phyloP scores from a whole-genome alignment of 2,797 vertebrate species.

The Buceros bicornis region DNA sequence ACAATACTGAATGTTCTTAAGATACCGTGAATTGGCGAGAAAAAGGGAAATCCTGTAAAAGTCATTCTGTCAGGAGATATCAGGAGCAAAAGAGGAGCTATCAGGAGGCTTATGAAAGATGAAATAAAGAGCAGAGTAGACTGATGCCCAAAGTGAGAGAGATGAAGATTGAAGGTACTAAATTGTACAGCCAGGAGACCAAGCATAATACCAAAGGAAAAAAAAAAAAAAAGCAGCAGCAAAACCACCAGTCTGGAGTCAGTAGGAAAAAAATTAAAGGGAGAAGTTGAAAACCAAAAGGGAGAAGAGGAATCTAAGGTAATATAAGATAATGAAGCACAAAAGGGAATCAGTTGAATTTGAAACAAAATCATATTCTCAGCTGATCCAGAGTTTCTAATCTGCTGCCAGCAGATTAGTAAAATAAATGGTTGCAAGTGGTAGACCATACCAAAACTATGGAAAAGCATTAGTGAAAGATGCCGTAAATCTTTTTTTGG shows the following conservation, averaged over 20 bases:
- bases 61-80: fast-evolving
- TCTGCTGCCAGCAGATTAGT: background rate
- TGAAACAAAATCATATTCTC: background rate
- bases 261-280: background rate
- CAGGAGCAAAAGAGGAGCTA: background rate
- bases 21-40: fast-evolving
- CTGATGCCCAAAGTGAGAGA: background rate
- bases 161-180: background rate
- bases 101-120: background rate
- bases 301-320: background rate
- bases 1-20: background rate
- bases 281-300: background rate
- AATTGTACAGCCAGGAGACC: background rate
- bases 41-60: background rate
- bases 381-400: background rate
- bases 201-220: background rate
- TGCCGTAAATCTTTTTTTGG: background rate
- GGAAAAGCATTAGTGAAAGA: background rate
- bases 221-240: background rate
- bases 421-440: background rate
- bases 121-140: background rate
- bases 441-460: background rate
- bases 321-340: background rate
- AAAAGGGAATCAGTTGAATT: background rate
- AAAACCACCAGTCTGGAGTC: background rate